Conservation (phyloP, 2,113 vertebrate species). For the Menidia beryllina region DNA sequence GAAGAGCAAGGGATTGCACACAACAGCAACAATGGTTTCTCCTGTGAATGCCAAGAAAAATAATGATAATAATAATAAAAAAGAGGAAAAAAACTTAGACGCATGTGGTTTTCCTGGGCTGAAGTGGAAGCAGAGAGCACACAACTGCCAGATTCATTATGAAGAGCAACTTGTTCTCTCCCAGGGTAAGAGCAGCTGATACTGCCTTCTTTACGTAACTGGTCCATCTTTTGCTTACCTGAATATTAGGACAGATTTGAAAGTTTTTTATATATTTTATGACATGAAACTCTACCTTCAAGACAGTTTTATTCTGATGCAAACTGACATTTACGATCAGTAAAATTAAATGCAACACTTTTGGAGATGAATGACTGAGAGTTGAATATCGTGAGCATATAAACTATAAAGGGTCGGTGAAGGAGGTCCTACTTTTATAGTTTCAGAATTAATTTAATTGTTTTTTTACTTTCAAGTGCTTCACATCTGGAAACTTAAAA, state of each 20-base stretch:
- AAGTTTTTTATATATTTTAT: background rate
- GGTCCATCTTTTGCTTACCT: background rate
- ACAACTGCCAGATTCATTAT: background rate
- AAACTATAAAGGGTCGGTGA: background rate
- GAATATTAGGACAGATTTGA: no score
- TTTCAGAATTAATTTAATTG: background rate
- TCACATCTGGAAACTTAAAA: no score
- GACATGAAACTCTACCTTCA: background rate
- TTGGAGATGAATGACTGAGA: background rate
- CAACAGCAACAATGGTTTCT: constrained; percentile 26
- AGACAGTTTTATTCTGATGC: no score
- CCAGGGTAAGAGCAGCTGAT: background rate
- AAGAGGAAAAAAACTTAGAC: constrained; percentile 28
- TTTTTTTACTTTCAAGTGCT: background rate
- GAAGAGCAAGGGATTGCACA: background rate
- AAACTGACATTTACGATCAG: no score
- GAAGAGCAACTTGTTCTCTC: constrained; percentile 5
- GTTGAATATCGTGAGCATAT: background rate
- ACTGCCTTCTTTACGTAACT: constrained; percentile 8
- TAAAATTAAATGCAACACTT: background rate
- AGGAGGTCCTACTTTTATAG: background rate
- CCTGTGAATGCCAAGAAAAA: constrained; percentile 21
- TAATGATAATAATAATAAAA: background rate
- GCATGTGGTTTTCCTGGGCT: constrained; percentile 22
- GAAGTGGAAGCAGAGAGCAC: constrained; percentile 20